phyloP scores from a whole-genome alignment of 2,888 invertebrate species.

The Cephus runcator region DNA sequence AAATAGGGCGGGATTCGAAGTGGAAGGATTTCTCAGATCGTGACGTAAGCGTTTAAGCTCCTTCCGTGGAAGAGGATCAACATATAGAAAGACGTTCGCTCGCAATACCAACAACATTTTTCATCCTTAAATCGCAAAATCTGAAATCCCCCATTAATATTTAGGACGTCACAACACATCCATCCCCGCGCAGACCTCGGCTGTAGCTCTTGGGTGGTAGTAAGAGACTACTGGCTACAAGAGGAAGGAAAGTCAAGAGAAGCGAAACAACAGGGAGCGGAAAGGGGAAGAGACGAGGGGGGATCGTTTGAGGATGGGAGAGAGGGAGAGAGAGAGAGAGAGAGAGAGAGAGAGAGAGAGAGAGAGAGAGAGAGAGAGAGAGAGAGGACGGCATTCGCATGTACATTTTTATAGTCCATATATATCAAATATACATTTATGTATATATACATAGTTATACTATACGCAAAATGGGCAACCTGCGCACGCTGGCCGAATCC shows the following conservation, averaged over 20 bases:
- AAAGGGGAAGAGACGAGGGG: no score
- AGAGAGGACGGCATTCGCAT: conserved; percentile 10
- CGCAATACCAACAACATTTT: conserved; percentile 32
- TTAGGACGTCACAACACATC: conserved; percentile 23
- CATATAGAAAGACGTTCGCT: conserved; percentile 24
- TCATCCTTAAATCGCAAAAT: conserved; percentile 31
- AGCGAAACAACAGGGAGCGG: no score
- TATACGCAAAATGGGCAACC: no score
- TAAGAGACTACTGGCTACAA: no score
- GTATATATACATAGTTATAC: conserved; percentile 2
- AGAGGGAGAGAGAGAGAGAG: no score
- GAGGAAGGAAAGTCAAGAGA: no score
- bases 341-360: no score
- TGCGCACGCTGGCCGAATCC: no score
- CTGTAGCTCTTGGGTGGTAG: no score
- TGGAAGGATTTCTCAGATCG: conserved; percentile 27
- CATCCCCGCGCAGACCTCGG: not conserved
- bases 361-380: not conserved
- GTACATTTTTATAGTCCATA: conserved; percentile 18
- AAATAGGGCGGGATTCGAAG: not conserved
- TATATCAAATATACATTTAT: conserved; percentile 15
- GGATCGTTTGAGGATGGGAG: no score
- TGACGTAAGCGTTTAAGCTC: conserved; percentile 34
- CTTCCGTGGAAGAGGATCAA: conserved; percentile 24
- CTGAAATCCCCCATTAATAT: conserved; percentile 35